A percentile compares a stretch with the other conserved stretches of the same genome.
Conservation (phyloP, 35 echinoderm and acorn worm species). For the Holothuria glaberrima region DNA sequence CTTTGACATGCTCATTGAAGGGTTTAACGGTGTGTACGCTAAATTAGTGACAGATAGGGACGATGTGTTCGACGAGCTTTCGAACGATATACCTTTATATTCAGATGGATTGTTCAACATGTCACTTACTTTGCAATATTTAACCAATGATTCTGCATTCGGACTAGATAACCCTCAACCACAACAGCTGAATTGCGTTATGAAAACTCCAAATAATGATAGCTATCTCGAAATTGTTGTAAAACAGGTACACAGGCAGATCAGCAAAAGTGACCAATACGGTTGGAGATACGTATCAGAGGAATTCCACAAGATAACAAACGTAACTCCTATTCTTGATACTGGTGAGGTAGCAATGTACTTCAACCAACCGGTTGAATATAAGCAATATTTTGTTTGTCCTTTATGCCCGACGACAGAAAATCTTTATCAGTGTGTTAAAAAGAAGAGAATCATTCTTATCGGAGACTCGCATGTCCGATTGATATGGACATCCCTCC, state of each 20-base stretch:
- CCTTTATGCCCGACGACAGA: neutral
- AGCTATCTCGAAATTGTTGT: neutral
- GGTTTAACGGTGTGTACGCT: neutral
- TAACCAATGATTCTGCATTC: neutral
- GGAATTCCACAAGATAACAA: too few relatives aligned
- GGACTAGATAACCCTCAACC: neutral
- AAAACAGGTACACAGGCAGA: neutral
- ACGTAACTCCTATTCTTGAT: neutral
- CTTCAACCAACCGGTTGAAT: neutral
- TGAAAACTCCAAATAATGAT: neutral
- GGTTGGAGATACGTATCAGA: neutral
- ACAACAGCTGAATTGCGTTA: neutral
- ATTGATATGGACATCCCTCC: neutral
- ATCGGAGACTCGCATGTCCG: constrained; percentile 3
- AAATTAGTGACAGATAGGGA: neutral
- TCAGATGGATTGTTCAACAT: neutral
- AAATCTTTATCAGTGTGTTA: neutral
- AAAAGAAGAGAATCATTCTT: neutral
- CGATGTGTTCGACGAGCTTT: neutral
- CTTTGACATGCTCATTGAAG: neutral
- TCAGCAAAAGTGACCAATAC: too few relatives aligned
- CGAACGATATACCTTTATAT: neutral
- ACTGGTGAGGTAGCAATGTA: too few relatives aligned
- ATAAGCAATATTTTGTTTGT: neutral
- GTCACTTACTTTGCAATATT: neutral